Evolutionary conservation across 2,888 invertebrate species (phyloP).

Genomic region (Congeria kusceri): DNA sequence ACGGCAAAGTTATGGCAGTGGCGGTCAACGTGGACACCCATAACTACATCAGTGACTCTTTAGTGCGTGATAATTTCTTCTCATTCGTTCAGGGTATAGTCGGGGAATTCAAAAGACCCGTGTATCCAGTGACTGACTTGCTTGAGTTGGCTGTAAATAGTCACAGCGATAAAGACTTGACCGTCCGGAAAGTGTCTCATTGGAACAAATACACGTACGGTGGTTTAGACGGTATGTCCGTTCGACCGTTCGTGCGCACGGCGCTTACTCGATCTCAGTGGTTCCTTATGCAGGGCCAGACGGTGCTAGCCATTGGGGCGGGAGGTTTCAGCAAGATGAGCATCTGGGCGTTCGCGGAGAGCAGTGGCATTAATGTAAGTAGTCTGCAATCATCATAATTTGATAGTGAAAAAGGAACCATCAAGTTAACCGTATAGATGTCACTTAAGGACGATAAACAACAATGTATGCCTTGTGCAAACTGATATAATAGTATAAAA

Average conservation of each 20-base stretch:
- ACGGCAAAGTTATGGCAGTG: slow-evolving; percentile 44
- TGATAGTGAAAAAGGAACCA: no score
- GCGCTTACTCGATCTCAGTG: slow-evolving; percentile 68
- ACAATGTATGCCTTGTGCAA: no score
- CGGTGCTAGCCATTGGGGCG: slow-evolving; percentile 63
- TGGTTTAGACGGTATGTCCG: slow-evolving; percentile 46
- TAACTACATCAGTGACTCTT: slow-evolving; percentile 60
- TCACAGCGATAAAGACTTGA: no score
- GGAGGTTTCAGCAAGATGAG: slow-evolving; percentile 67
- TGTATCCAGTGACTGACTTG: slow-evolving; percentile 24
- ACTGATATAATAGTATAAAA: no score
- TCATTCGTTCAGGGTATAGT: background rate
- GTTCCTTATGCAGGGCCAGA: slow-evolving; percentile 60
- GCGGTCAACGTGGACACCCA: slow-evolving; percentile 70
- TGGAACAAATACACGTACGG: background rate
- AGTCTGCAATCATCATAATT: background rate
- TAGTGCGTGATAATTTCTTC: slow-evolving; percentile 52
- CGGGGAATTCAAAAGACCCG: slow-evolving; percentile 45
- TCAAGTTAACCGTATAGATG: no score
- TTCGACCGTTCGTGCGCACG: slow-evolving; percentile 62
- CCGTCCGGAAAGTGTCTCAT: no score
- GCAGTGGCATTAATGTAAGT: slow-evolving; percentile 64
- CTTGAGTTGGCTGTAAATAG: background rate
- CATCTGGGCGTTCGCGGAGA: slow-evolving; percentile 56
- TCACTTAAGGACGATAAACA: no score